These are phyloP conservation scores for human DNA, from an alignment of 2,113 vertebrate genomes.

Conservation along the genomic window GRCh38 chr1:31905501-31906000, in stretches of 20 bases:
- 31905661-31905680: not conserved
- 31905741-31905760: not conserved
- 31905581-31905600: not conserved
- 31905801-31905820: slow-evolving; percentile 42
- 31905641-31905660: slow-evolving; percentile 20
- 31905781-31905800: not conserved
- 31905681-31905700: not conserved
- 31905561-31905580: not conserved
- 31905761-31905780: not conserved
- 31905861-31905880: slow-evolving; percentile 59
- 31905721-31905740: too few relatives aligned
- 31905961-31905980: slow-evolving; percentile 28
- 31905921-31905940: not conserved
- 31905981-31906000: slow-evolving; percentile 44
- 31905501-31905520: not conserved
- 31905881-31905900: not conserved
- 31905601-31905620: not conserved
- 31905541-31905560: not conserved
- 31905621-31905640: not conserved
- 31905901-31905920: not conserved
- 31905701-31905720: too few relatives aligned
- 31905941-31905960: slow-evolving; percentile 4
- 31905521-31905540: not conserved
- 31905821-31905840: slow-evolving; percentile 45
- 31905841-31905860: slow-evolving; percentile 63